Evolutionary conservation across 2,797 vertebrate species (phyloP), one percentile per base, ranked within the genome.

Genomic region (Oryzias dopingdopingensis): DNA sequence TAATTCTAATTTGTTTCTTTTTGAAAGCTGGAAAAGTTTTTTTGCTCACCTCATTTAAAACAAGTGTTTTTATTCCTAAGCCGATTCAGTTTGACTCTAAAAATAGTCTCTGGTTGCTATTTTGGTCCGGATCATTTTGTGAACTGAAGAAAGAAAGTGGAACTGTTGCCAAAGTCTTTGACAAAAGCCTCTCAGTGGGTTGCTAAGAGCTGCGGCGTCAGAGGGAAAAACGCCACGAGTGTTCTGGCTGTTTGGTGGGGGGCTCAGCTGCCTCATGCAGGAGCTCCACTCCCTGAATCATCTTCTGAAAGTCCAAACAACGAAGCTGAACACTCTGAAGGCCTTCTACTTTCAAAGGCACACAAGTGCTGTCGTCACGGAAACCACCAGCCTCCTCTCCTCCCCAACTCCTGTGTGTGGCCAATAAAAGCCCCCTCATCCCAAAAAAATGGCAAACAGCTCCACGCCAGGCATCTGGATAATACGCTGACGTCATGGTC

Each of bases 401-500:
- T 56, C 29, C 54, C 67, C 52, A 42, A 15, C 42, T 59, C 49
- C 24, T 54, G 45, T 52, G 40, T 62, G 61, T 57, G 49, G 62
- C 22, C 50, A 22, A 72, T 58, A 62, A 75, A 62, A 55, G 40
- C 7, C 29, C 4, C 20, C 22, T 32, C 16, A 18, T 18, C 26
- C 7, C 24, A 26, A n/a, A 61, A 65, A 67, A 75, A 76, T 63
- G 55, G 73, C 80, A 82, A 87, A 86, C 75, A 83, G 61, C 64
- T 65, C 52, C 56, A 62, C 62, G 63, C 74, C 75, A 56, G 68
- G 56, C 70, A 58, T 76, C 51, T 44, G 59, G 56, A 81, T 77
- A 86, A 83, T 70, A 63, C 48, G 20, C 59, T 83, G 83, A 90
- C 79, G 82, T 87, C 85, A 87, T 56, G 44, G 29, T 17, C 17